Percentiles rank a stretch among this genome's conserved stretches.
Conservation (phyloP, 2,888 invertebrate species). For the Lasioglossum pauxillum region DNA sequence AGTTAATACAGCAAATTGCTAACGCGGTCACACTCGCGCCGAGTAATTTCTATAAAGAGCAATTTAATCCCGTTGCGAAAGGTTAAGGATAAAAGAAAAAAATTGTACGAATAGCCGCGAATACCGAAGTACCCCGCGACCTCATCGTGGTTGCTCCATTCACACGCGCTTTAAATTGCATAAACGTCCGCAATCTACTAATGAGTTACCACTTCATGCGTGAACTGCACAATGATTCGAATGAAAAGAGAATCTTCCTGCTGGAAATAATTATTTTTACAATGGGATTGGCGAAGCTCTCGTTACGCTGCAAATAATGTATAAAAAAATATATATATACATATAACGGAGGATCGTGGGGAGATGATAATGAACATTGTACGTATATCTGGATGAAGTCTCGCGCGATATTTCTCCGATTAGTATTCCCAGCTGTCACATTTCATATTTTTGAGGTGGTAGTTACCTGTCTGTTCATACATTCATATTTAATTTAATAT, state of each 20-base stretch:
- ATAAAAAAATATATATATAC: not conserved
- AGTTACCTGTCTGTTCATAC: not conserved
- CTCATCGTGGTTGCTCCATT: not conserved
- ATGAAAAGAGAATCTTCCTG: not conserved
- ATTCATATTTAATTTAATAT: not conserved
- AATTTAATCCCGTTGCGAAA: not conserved
- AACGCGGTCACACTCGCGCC: not conserved
- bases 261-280: conserved; percentile 18
- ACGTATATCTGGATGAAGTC: not conserved
- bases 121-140: not conserved
- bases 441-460: not conserved
- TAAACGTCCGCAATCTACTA: conserved; percentile 11
- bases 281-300: conserved; percentile 1
- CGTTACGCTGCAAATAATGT: not conserved
- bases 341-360: not conserved
- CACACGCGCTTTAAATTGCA: conserved; percentile 1
- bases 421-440: not conserved
- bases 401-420: not conserved
- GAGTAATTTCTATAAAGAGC: conserved; percentile 4
- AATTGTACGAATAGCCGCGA: not conserved
- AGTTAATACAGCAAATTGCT: not conserved
- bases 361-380: not conserved
- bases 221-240: not conserved
- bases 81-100: not conserved
- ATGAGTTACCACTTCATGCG: conserved; percentile 3